A percentile compares a stretch with the other conserved stretches of the same genome.
These are phyloP conservation scores for Balearica regulorum DNA, from an alignment of 2,797 vertebrate species.

Conservation along the genomic window DNA sequence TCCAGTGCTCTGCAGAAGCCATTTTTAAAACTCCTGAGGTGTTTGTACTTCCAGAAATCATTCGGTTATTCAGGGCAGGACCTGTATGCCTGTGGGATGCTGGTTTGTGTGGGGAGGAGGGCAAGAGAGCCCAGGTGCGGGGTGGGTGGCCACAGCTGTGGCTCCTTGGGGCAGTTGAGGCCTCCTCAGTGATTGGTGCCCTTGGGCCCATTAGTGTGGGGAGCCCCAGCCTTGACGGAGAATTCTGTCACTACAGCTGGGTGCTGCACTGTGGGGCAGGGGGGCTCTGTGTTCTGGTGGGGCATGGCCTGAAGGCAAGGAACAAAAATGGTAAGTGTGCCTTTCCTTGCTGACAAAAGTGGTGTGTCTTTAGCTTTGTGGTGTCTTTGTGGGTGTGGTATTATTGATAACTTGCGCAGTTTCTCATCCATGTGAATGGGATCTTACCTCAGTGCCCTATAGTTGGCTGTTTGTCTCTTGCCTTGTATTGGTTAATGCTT, in stretches of 20 bases:
- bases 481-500: neutral
- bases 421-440: accelerated
- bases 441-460: accelerated
- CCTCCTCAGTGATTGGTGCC: accelerated
- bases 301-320: accelerated
- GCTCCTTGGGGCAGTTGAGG: accelerated
- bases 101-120: neutral
- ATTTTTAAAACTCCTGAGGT: neutral
- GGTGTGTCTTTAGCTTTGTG: no score
- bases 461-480: accelerated
- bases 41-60: neutral
- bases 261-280: accelerated
- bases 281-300: accelerated
- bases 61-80: accelerated
- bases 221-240: accelerated
- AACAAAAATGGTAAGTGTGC: neutral
- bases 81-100: neutral
- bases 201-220: accelerated
- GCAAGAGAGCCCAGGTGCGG: neutral
- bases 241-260: accelerated
- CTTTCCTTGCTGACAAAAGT: accelerated
- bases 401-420: accelerated
- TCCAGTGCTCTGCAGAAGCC: neutral
- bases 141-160: neutral
- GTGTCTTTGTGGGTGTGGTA: accelerated